phyloP scores from a whole-genome alignment of 2,113 vertebrate genomes.

The Heliornis fulica region DNA sequence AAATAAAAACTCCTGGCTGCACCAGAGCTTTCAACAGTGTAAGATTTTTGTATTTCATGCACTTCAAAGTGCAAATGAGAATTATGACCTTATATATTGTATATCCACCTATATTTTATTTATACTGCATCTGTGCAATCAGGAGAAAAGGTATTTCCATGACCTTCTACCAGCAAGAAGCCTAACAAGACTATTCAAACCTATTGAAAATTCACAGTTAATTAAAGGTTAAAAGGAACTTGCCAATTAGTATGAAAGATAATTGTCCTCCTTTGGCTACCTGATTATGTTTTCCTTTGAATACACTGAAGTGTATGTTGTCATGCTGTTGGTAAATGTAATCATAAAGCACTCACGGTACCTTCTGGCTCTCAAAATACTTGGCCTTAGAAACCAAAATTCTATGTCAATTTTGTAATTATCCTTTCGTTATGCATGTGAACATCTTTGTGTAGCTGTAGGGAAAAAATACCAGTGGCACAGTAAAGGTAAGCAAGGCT shows the following conservation, averaged over 20 bases:
- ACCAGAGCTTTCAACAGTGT: slow-evolving; percentile 16
- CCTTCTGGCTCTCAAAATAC: slow-evolving; percentile 40
- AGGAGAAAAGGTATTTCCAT: slow-evolving; percentile 52
- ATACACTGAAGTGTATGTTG: slow-evolving; percentile 51
- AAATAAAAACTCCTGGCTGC: slow-evolving; percentile 44
- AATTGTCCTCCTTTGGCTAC: slow-evolving; percentile 72
- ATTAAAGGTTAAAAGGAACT: slow-evolving; percentile 78
- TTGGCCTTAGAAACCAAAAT: slow-evolving; percentile 32
- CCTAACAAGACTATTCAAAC: slow-evolving; percentile 49
- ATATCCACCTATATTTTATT: slow-evolving; percentile 62
- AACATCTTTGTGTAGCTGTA: neutral
- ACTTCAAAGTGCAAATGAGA: slow-evolving; percentile 49
- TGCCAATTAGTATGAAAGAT: slow-evolving; percentile 74
- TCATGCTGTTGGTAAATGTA: slow-evolving; percentile 46
- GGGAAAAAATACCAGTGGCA: neutral
- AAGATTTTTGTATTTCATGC: slow-evolving; percentile 31
- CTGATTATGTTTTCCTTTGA: slow-evolving; percentile 65
- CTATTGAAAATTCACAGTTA: slow-evolving; percentile 73
- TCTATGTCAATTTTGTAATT: neutral
- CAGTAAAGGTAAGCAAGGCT: neutral
- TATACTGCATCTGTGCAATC: slow-evolving; percentile 52
- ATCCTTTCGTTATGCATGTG: neutral
- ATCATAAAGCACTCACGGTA: slow-evolving; percentile 36
- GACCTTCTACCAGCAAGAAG: slow-evolving; percentile 70
- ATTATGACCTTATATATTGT: slow-evolving; percentile 36